phyloP scores from a whole-genome alignment of 2,888 invertebrate genomes.

The Cataglyphis livida region DNA sequence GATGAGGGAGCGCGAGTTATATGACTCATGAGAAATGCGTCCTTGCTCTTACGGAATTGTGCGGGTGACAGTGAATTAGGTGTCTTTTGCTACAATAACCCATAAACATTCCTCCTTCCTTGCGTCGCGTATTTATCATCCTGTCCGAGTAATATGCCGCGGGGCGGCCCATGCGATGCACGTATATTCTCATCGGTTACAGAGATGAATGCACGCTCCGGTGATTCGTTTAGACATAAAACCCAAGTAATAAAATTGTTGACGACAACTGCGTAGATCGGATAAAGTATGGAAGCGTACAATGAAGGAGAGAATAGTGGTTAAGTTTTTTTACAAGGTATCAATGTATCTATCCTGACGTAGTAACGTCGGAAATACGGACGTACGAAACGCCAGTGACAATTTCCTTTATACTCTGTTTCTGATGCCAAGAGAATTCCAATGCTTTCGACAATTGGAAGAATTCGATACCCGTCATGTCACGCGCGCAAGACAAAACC shows the following conservation, averaged over 20 bases:
- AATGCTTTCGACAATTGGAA: conserved; percentile 10
- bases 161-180: conserved; percentile 43
- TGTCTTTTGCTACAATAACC: conserved; percentile 68
- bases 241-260: conserved; percentile 63
- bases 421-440: conserved; percentile 5
- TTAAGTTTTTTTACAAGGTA: conserved; percentile 52
- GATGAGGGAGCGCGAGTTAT: conserved; percentile 10
- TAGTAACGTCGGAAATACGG: neutral
- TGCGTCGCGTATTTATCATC: conserved; percentile 58
- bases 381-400: neutral
- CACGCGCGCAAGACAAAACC: neutral
- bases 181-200: conserved; percentile 54
- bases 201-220: conserved; percentile 54
- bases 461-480: conserved; percentile 2
- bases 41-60: conserved; percentile 38
- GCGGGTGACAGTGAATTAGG: conserved; percentile 62
- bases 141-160: conserved; percentile 53
- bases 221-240: conserved; percentile 60
- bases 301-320: conserved; percentile 22
- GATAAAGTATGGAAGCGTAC: conserved; percentile 28
- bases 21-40: conserved; percentile 45
- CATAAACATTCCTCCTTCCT: conserved; percentile 58
- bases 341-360: conserved; percentile 11
- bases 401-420: conserved; percentile 12
- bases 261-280: conserved; percentile 53